These are phyloP conservation scores for Argynnis bischoffii DNA, from an alignment of 2,888 invertebrate genomes.

Conservation along the genomic window DNA sequence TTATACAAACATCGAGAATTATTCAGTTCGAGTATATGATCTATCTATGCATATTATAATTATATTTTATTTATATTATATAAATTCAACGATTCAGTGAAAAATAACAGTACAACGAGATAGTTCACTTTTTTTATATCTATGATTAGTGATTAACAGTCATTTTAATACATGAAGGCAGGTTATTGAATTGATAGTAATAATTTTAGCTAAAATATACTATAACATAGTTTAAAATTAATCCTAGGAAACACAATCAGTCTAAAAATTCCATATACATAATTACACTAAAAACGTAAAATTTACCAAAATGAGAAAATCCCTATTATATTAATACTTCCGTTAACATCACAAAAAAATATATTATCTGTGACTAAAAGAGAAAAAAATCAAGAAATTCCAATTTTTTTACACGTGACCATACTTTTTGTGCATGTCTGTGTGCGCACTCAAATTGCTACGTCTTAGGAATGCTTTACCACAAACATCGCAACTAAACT, in stretches of 20 bases:
- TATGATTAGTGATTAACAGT: no score
- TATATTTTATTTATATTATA: neutral
- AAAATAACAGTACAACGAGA: neutral
- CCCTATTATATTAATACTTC: neutral
- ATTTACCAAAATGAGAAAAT: no score
- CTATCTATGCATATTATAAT: neutral
- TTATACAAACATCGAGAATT: neutral
- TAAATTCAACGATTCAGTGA: no score
- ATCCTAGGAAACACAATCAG: slow-evolving; percentile 1
- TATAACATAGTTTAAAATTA: no score
- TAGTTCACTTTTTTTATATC: neutral
- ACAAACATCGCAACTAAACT: slow-evolving; percentile 81
- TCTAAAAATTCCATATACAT: neutral
- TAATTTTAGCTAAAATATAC: no score
- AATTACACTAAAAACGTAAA: no score
- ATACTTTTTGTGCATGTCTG: slow-evolving; percentile 75
- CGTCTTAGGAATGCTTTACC: slow-evolving; percentile 81
- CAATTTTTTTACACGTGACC: slow-evolving; percentile 51
- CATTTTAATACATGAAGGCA: no score
- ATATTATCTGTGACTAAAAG: neutral
- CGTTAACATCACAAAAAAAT: neutral
- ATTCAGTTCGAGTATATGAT: slow-evolving; percentile 5
- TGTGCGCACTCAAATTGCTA: slow-evolving; percentile 83
- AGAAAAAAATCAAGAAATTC: neutral
- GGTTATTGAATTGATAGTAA: no score